Evolutionary conservation across 2,113 vertebrate species (phyloP).

Genomic region (Tetrao urogallus): DNA sequence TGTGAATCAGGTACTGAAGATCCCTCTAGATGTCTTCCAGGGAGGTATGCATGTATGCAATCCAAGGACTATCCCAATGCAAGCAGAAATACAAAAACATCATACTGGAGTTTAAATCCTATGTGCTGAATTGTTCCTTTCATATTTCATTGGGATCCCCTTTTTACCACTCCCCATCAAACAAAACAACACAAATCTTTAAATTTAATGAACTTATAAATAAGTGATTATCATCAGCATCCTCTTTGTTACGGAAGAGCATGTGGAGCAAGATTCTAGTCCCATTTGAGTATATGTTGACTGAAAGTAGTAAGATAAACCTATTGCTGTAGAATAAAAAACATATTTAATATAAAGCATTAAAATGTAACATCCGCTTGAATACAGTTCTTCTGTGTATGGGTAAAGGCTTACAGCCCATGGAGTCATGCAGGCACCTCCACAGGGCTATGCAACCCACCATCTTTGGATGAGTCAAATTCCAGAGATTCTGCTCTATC

Average conservation of each 20-base stretch:
- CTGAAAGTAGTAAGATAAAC: not conserved
- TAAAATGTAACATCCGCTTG: not conserved
- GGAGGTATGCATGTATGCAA: not conserved
- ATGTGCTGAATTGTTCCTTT: not conserved
- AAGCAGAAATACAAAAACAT: not conserved
- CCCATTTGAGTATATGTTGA: not conserved
- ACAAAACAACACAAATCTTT: slow-evolving; percentile 52
- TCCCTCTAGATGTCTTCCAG: not conserved
- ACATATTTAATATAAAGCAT: not conserved
- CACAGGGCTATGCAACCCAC: not conserved
- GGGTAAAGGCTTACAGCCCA: not conserved
- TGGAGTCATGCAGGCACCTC: not conserved
- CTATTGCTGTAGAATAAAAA: not conserved
- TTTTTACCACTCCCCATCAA: slow-evolving; percentile 15
- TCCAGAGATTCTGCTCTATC: not conserved
- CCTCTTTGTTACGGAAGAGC: not conserved
- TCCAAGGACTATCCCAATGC: not conserved
- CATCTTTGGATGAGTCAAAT: not conserved
- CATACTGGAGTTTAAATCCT: not conserved
- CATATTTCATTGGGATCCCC: not conserved
- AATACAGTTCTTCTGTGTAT: not conserved
- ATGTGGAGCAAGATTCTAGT: not conserved
- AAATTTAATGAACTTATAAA: slow-evolving; percentile 29
- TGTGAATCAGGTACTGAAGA: not conserved
- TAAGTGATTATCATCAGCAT: not conserved